Conservation (phyloP, 2,888 invertebrate species). For the Panopea generosa region DNA sequence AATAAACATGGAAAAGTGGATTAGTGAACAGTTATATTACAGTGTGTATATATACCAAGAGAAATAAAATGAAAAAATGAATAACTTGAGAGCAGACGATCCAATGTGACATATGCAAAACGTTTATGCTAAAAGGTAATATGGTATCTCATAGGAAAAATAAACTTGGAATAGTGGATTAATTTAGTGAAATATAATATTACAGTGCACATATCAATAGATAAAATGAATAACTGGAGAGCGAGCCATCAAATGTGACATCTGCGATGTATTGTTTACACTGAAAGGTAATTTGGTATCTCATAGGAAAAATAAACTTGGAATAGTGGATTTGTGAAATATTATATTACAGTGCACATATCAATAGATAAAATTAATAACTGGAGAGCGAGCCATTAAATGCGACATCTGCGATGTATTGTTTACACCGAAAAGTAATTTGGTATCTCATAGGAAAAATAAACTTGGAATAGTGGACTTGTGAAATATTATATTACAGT, state of each 20-base stretch:
- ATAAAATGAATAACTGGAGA: constrained; percentile 4
- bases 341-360: too few relatives aligned
- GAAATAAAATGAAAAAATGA: not conserved
- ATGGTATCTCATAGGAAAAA: constrained; percentile 10
- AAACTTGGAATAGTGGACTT: too few relatives aligned
- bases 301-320: too few relatives aligned
- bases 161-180: constrained; percentile 1
- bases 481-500: too few relatives aligned
- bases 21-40: not conserved
- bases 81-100: constrained; percentile 3
- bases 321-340: too few relatives aligned
- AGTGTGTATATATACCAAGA: not conserved
- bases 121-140: constrained; percentile 16
- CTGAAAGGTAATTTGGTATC: constrained; percentile 15
- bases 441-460: constrained; percentile 11
- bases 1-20: constrained; percentile 1
- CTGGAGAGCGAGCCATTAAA: not conserved
- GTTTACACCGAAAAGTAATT: constrained; percentile 8
- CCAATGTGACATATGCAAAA: constrained; percentile 1
- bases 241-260: not conserved
- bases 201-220: too few relatives aligned
- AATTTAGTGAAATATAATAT: too few relatives aligned
- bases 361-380: constrained; percentile 1
- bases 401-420: constrained; percentile 1
- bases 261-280: not conserved